phyloP scores from a whole-genome alignment of 2,888 invertebrate species.

The Drosophila cracens region DNA sequence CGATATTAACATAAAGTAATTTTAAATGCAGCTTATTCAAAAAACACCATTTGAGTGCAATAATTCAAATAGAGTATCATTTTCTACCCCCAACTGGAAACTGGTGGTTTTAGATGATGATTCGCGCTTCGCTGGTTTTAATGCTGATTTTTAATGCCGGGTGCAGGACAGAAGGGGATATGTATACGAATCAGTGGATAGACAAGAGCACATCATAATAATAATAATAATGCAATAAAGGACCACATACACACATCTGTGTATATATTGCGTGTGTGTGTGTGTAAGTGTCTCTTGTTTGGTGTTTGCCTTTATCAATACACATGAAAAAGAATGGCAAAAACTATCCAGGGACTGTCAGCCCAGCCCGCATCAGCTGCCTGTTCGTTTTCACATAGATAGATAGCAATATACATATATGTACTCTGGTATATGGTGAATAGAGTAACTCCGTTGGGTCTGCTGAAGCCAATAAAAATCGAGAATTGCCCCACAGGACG shows the following conservation, averaged over 20 bases:
- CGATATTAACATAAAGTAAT: slow-evolving; percentile 24
- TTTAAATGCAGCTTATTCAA: slow-evolving; percentile 1
- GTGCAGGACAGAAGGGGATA: background rate
- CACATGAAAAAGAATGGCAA: slow-evolving; percentile 50
- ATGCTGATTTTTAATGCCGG: slow-evolving; percentile 30
- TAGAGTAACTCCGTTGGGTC: slow-evolving; percentile 51
- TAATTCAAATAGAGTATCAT: slow-evolving; percentile 26
- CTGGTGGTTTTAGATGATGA: slow-evolving; percentile 21
- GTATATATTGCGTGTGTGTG: background rate
- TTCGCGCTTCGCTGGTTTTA: slow-evolving; percentile 50
- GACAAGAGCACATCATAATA: slow-evolving; percentile 30
- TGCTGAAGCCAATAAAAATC: slow-evolving; percentile 60
- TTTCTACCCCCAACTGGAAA: background rate
- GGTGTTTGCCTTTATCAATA: slow-evolving; percentile 52
- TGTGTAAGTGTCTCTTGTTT: slow-evolving; percentile 6
- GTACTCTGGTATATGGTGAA: slow-evolving; percentile 22
- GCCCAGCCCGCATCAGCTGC: slow-evolving; percentile 25
- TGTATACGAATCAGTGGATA: slow-evolving; percentile 4
- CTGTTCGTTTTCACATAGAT: slow-evolving; percentile 1
- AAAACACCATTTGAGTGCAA: slow-evolving; percentile 12
- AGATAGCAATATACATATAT: slow-evolving; percentile 9
- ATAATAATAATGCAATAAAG: slow-evolving; percentile 55
- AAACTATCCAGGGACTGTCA: slow-evolving; percentile 55
- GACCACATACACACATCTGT: slow-evolving; percentile 16
- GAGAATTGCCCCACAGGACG: slow-evolving; percentile 42